These are phyloP conservation scores for Noctua janthina DNA, from an alignment of 2,888 invertebrate genomes.

Conservation along the genomic window DNA sequence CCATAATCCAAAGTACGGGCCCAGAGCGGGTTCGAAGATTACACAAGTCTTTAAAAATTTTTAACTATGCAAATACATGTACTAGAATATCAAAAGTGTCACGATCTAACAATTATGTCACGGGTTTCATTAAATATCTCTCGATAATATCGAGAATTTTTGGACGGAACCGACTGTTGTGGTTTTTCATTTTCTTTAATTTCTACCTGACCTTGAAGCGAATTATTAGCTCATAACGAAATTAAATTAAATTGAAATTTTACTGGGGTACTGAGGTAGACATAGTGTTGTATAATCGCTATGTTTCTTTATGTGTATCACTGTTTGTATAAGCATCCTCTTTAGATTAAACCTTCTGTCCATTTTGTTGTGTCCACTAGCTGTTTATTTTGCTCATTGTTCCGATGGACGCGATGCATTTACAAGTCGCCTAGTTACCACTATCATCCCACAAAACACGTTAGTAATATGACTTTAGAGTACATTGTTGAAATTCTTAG, in stretches of 20 bases:
- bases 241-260: neutral
- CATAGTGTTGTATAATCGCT: neutral
- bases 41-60: neutral
- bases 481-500: conserved; percentile 55
- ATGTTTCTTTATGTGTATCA: neutral
- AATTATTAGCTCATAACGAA: neutral
- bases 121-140: neutral
- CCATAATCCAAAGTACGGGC: neutral
- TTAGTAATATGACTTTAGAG: conserved; percentile 63
- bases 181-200: neutral
- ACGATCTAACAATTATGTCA: neutral
- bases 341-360: conserved; percentile 39
- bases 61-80: neutral
- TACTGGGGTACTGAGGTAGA: neutral
- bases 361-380: conserved; percentile 32
- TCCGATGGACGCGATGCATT: conserved; percentile 62
- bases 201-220: neutral
- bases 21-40: neutral
- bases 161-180: neutral
- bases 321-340: neutral
- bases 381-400: conserved; percentile 66
- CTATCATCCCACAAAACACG: conserved; percentile 51
- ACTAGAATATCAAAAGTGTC: neutral
- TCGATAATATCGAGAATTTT: neutral
- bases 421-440: conserved; percentile 60